These are phyloP conservation scores for Coenobita brevimanus DNA, from an alignment of 1,140 invertebrate genomes.

Conservation along the genomic window DNA sequence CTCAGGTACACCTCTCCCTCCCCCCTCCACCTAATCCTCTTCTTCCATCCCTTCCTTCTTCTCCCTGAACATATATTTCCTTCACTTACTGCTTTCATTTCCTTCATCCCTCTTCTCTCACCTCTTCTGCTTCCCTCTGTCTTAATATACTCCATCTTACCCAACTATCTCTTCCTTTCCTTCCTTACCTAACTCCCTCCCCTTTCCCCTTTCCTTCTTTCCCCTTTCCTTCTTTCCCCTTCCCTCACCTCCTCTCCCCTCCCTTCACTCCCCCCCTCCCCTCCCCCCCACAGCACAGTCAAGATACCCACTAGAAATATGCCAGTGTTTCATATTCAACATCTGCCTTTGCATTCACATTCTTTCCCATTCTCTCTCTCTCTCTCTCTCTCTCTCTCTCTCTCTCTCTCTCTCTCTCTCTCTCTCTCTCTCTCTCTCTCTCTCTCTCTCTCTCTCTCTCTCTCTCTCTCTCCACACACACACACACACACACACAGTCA, in stretches of 20 bases:
- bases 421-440: conserved; percentile 35
- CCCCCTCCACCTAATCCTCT: background rate
- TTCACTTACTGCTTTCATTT: background rate
- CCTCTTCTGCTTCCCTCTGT: background rate
- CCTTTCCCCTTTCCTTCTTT: background rate
- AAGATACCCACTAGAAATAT: background rate
- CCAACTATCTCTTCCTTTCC: background rate
- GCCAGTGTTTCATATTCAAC: background rate
- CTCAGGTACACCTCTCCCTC: background rate
- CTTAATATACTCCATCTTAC: background rate
- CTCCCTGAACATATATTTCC: no score
- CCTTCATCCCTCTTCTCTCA: background rate
- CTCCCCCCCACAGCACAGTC: background rate
- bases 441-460: conserved; percentile 35
- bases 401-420: conserved; percentile 36
- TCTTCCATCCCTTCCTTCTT: background rate
- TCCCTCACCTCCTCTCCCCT: background rate
- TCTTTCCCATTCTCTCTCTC: conserved; percentile 8
- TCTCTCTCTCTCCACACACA: no score
- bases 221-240: background rate
- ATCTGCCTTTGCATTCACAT: background rate
- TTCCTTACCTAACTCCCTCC: background rate
- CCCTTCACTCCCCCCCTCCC: background rate
- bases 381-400: conserved; percentile 20
- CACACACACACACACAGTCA: no score